phyloP scores from a whole-genome alignment of 2,797 vertebrate species.

The Dendrocincla tyrannina region DNA sequence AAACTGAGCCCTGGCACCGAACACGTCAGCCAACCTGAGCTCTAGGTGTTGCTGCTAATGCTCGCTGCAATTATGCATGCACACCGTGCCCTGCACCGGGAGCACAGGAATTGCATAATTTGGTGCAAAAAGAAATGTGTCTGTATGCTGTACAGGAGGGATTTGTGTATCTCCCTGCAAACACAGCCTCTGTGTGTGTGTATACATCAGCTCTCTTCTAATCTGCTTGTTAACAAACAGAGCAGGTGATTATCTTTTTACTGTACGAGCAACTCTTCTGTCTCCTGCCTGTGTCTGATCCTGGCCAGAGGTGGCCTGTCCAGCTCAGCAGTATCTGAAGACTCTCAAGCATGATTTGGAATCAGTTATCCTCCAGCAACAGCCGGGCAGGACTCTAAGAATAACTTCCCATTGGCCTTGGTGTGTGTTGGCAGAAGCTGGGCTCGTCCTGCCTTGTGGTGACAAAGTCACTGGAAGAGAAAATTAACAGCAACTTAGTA shows the following conservation, averaged over 20 bases:
- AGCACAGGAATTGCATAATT: background rate
- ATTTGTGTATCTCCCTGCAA: background rate
- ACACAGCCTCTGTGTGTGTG: background rate
- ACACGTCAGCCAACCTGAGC: slow-evolving; percentile 42
- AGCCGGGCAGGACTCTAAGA: slow-evolving; percentile 45
- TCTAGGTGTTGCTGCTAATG: background rate
- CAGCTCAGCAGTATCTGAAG: slow-evolving; percentile 46
- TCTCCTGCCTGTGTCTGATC: slow-evolving; percentile 20
- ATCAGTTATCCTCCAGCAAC: slow-evolving; percentile 38
- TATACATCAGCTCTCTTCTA: slow-evolving; percentile 12
- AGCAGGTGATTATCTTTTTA: background rate
- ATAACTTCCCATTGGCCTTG: slow-evolving; percentile 56
- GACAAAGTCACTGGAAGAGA: slow-evolving; percentile 47
- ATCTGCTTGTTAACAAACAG: slow-evolving; percentile 43
- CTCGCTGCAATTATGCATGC: background rate
- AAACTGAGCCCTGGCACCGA: background rate
- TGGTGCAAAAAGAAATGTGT: background rate
- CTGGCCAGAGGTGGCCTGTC: background rate
- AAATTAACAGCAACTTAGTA: slow-evolving; percentile 19
- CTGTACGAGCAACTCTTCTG: background rate
- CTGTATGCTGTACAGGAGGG: background rate
- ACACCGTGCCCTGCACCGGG: background rate
- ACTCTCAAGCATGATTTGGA: slow-evolving; percentile 34
- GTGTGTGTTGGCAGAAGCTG: slow-evolving; percentile 19
- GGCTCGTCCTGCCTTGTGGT: slow-evolving; percentile 3